phyloP scores from a whole-genome alignment of 2,888 invertebrate species.

The Girardia tigrina region DNA sequence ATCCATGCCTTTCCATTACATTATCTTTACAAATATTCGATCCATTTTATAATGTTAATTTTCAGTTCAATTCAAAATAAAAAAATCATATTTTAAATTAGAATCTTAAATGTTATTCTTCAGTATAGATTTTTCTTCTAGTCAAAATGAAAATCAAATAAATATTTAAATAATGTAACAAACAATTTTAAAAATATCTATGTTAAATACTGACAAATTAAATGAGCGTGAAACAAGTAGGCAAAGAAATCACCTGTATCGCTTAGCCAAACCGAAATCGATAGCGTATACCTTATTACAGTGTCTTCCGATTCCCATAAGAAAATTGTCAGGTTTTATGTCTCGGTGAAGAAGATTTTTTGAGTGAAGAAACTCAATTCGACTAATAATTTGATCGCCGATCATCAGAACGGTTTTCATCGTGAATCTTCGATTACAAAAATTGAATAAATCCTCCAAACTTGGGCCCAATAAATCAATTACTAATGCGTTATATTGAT shows the following conservation, averaged over 20 bases:
- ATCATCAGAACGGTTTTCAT: slow-evolving; percentile 95
- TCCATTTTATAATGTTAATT: too few relatives aligned
- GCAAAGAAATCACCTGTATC: slow-evolving; percentile 41
- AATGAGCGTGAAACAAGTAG: too few relatives aligned
- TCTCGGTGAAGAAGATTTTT: slow-evolving; percentile 42
- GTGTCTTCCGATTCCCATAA: slow-evolving; percentile 94
- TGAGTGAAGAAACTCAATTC: slow-evolving; percentile 36
- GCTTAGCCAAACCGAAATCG: slow-evolving; percentile 41
- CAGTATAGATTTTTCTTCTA: background rate
- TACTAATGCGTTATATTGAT: slow-evolving; percentile 65
- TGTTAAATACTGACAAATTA: too few relatives aligned
- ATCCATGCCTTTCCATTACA: too few relatives aligned
- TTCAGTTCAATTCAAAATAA: too few relatives aligned
- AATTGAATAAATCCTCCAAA: slow-evolving; percentile 89
- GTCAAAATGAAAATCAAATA: background rate
- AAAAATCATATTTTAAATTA: too few relatives aligned
- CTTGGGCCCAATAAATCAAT: slow-evolving; percentile 94
- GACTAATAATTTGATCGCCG: slow-evolving; percentile 60
- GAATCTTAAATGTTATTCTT: too few relatives aligned
- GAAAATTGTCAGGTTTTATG: slow-evolving; percentile 90
- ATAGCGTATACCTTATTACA: slow-evolving; percentile 64
- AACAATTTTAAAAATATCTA: too few relatives aligned
- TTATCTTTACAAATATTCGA: too few relatives aligned
- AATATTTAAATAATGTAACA: too few relatives aligned
- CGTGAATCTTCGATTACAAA: slow-evolving; percentile 87